Percentiles rank a stretch among this genome's conserved stretches.
Conservation (phyloP, 2,113 vertebrate species). For the Danionella cerebrum region DNA sequence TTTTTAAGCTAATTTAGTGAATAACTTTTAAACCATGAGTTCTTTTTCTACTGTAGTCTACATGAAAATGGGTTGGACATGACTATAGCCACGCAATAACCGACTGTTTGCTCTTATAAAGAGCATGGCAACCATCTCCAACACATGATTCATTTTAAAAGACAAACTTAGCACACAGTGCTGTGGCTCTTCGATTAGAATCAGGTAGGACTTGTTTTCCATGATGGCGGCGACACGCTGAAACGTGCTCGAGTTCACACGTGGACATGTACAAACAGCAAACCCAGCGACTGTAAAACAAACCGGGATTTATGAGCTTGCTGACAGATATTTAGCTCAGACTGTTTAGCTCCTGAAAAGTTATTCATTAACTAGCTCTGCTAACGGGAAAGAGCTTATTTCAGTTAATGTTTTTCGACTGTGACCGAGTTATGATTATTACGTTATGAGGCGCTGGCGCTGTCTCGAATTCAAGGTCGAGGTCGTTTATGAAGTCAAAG, state of each 20-base stretch:
- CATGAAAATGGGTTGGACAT: too few species aligned
- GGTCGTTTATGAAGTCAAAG: too few species aligned
- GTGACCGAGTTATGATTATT: too few species aligned
- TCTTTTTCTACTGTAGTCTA: too few species aligned
- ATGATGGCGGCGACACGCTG: constrained; percentile 51
- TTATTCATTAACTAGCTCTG: constrained; percentile 21
- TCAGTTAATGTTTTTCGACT: background rate
- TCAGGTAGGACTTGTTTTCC: constrained; percentile 43
- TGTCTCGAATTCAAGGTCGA: too few species aligned
- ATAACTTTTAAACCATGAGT: too few species aligned
- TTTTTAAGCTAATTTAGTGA: too few species aligned
- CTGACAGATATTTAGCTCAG: background rate
- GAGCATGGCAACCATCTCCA: background rate
- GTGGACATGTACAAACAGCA: constrained; percentile 12
- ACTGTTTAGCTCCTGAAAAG: constrained; percentile 12
- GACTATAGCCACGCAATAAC: too few species aligned
- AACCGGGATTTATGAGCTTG: constrained; percentile 39
- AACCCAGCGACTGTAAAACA: constrained; percentile 23
- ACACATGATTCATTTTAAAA: background rate
- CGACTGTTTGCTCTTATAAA: too few species aligned
- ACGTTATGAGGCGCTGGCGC: too few species aligned
- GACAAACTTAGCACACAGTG: too few species aligned
- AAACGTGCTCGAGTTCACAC: constrained; percentile 41
- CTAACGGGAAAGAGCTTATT: background rate
- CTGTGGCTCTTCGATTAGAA: too few species aligned